phyloP scores from a whole-genome alignment of 2,113 vertebrate genomes.

The Chionomys nivalis region DNA sequence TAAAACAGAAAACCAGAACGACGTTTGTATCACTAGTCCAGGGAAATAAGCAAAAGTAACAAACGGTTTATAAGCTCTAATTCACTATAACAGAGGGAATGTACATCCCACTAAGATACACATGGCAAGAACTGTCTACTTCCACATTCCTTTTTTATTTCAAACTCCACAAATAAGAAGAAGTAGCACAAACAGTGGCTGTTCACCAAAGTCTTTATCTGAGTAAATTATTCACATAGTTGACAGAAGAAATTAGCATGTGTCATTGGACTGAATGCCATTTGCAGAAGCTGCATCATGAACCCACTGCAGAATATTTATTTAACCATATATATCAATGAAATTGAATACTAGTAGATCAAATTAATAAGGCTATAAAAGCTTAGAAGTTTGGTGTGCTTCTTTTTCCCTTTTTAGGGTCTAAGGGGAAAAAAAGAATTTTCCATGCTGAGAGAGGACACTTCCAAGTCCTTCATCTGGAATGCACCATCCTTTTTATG shows the following conservation, averaged over 20 bases:
- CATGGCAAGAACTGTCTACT: neutral
- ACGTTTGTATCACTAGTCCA: neutral
- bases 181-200: constrained; percentile 24
- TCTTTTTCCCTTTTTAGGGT: neutral
- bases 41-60: constrained; percentile 11
- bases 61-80: neutral
- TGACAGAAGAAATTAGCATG: constrained; percentile 57
- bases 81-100: neutral
- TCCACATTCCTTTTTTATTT: constrained; percentile 23
- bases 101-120: neutral
- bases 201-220: constrained; percentile 41
- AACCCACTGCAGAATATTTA: constrained; percentile 1
- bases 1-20: constrained; percentile 1
- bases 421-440: neutral
- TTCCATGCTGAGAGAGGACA: neutral
- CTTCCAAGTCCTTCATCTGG: neutral
- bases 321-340: constrained; percentile 15
- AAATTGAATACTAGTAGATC: constrained; percentile 19
- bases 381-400: neutral
- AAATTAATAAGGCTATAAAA: constrained; percentile 36
- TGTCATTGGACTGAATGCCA: constrained; percentile 1
- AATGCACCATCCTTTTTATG: constrained; percentile 44
- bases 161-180: neutral
- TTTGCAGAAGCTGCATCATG: neutral
- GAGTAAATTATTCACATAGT: constrained; percentile 39